Conservation (phyloP, 2,797 vertebrate species). For the Scarus forsteni region DNA sequence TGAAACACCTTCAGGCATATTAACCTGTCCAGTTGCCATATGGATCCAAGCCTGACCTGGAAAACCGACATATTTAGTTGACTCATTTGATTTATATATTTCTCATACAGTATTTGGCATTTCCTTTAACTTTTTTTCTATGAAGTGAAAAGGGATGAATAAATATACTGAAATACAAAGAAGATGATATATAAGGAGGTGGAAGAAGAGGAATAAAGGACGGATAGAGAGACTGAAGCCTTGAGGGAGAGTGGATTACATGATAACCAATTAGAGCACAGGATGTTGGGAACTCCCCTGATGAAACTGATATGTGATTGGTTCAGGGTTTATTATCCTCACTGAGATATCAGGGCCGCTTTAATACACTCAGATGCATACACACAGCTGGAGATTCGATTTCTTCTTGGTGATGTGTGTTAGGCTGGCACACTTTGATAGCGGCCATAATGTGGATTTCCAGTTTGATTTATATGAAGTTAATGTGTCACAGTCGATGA, state of each 20-base stretch:
- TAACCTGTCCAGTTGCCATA: too few species aligned
- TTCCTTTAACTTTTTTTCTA: too few species aligned
- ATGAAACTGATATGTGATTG: conserved; percentile 78
- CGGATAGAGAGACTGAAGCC: conserved; percentile 49
- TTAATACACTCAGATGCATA: conserved; percentile 47
- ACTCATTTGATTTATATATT: too few species aligned
- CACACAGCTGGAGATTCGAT: conserved; percentile 36
- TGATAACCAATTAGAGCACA: conserved; percentile 75
- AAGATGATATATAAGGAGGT: background rate
- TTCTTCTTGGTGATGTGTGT: conserved; percentile 22
- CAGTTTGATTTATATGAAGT: conserved; percentile 22
- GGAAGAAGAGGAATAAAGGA: conserved; percentile 39
- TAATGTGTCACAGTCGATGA: background rate
- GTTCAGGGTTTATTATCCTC: conserved; percentile 65
- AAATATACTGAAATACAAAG: conserved; percentile 1
- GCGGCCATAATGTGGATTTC: conserved; percentile 12
- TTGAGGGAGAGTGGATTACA: conserved; percentile 71
- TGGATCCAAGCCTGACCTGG: too few species aligned
- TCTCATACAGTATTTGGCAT: too few species aligned
- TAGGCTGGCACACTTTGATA: conserved; percentile 10
- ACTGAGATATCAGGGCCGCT: conserved; percentile 43
- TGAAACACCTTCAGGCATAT: too few species aligned
- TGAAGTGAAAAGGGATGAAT: background rate
- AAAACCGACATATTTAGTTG: too few species aligned
- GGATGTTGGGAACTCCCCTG: conserved; percentile 70